These are phyloP conservation scores for Ciona savignyi DNA, from an alignment of 23 tunicate genomes.

Conservation along the genomic window DNA sequence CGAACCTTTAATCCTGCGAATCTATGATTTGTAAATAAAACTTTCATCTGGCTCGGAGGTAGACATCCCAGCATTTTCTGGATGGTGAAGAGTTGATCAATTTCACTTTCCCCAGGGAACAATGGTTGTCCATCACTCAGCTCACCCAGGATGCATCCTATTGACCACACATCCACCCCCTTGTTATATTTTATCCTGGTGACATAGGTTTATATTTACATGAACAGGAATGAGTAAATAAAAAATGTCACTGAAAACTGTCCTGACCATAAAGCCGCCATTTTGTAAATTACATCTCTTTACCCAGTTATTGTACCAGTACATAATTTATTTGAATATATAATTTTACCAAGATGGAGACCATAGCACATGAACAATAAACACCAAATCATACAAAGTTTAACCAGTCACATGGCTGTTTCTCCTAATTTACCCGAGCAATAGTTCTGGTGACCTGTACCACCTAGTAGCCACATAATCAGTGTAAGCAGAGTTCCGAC, in stretches of 20 bases:
- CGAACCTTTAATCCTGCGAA: slow-evolving; percentile 78
- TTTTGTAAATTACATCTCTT: too few species aligned
- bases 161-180: slow-evolving; percentile 99
- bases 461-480: slow-evolving; percentile 97
- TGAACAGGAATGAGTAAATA: too few species aligned
- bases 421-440: slow-evolving; percentile 84
- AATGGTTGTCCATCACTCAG: slow-evolving; percentile 92
- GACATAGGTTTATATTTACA: slow-evolving; percentile 5
- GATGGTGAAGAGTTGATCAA: slow-evolving; percentile 83
- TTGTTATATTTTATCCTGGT: slow-evolving; percentile 73
- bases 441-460: slow-evolving; percentile 92
- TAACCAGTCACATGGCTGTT: too few species aligned
- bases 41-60: slow-evolving; percentile 80
- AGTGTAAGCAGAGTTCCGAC: slow-evolving; percentile 66
- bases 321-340: too few species aligned
- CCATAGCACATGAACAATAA: too few species aligned
- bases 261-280: too few species aligned
- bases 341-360: too few species aligned
- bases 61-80: slow-evolving; percentile 85
- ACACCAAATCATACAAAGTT: too few species aligned
- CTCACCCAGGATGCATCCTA: slow-evolving; percentile 96
- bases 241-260: too few species aligned
- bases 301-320: too few species aligned
- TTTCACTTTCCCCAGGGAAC: slow-evolving; percentile 97
- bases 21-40: slow-evolving; percentile 52